phyloP scores from a whole-genome alignment of 2,113 vertebrate species.

The Gallinago undulata region DNA sequence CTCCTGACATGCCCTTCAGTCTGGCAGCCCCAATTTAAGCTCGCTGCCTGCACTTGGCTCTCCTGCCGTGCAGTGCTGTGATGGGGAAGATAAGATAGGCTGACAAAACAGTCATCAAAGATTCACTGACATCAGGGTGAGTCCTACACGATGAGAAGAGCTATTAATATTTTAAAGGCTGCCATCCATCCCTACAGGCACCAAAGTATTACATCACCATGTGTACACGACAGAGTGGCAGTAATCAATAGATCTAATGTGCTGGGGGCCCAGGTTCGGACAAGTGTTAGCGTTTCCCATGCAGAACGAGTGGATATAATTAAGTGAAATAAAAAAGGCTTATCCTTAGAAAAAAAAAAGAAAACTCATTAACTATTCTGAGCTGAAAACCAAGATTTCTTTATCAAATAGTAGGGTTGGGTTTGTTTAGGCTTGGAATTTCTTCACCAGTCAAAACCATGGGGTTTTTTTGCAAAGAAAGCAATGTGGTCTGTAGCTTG shows the following conservation, averaged over 20 bases:
- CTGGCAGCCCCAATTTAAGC: neutral
- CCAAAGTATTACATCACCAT: conserved; percentile 33
- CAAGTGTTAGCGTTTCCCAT: conserved; percentile 3
- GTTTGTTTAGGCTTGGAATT: neutral
- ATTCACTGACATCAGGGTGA: neutral
- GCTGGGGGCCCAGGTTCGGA: neutral
- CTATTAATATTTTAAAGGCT: conserved; percentile 68
- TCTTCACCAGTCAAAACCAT: neutral
- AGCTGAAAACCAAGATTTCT: neutral
- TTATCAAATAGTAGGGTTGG: neutral
- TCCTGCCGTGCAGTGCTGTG: neutral
- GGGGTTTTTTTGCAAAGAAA: neutral
- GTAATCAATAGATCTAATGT: conserved; percentile 39
- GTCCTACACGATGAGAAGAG: conserved; percentile 17
- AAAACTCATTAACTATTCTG: neutral
- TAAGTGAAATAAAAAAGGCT: conserved; percentile 41
- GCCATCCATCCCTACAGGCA: conserved; percentile 35
- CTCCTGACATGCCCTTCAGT: neutral
- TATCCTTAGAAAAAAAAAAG: neutral
- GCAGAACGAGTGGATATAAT: neutral
- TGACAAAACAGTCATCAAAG: neutral
- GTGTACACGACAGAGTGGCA: neutral
- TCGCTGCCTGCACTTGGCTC: neutral
- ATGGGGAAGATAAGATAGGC: conserved; percentile 1
- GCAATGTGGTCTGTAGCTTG: neutral